phyloP scores from a whole-genome alignment of 2,888 invertebrate genomes.

The Cordilura impudica region DNA sequence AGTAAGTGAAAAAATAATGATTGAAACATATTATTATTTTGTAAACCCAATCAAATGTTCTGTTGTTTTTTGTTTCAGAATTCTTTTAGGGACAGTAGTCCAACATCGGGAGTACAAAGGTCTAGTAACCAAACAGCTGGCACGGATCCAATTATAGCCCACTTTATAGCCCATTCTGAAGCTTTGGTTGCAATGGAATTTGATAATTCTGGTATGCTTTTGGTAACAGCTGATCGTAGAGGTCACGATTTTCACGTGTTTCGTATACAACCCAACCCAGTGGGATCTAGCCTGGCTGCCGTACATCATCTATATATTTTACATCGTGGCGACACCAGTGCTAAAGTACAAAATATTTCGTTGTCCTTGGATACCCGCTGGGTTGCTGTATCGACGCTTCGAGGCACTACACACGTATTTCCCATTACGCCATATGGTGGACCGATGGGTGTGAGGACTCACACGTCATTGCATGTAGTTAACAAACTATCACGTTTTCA shows the following conservation, averaged over 20 bases:
- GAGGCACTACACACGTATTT: constrained; percentile 98
- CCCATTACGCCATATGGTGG: constrained; percentile 98
- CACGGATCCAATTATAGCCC: constrained; percentile 88
- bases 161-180: constrained; percentile 92
- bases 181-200: constrained; percentile 94
- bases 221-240: constrained; percentile 93
- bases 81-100: constrained; percentile 75
- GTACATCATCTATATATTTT: constrained; percentile 97
- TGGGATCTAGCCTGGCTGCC: constrained; percentile 90
- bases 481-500: constrained; percentile 97
- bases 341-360: constrained; percentile 94
- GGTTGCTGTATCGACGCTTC: constrained; percentile 96
- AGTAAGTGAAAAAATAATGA: constrained; percentile 76
- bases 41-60: neutral
- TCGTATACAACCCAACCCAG: constrained; percentile 94
- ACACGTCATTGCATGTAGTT: constrained; percentile 95
- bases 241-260: constrained; percentile 98
- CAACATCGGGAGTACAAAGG: constrained; percentile 74
- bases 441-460: constrained; percentile 92
- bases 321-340: constrained; percentile 96
- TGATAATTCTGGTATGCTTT: constrained; percentile 92
- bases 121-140: constrained; percentile 73
- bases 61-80: constrained; percentile 66
- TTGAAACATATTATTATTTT: neutral
- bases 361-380: constrained; percentile 96